Base-by-base conservation (phyloP, 2,113 vertebrate species). In the Calyptomena viridis region DNA sequence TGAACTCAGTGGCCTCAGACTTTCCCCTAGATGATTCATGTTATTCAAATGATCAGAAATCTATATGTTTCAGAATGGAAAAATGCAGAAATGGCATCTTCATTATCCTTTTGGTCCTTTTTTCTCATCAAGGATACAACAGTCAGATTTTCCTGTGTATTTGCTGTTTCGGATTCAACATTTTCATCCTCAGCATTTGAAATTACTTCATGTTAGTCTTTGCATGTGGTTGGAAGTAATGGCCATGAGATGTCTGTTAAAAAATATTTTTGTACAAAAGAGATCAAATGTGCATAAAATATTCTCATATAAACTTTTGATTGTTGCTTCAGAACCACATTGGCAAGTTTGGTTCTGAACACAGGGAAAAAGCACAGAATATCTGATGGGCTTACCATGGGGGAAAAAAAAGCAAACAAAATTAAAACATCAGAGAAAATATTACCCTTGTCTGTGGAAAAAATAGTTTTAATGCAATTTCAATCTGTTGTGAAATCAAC, bases 41-140 rank as follows among this genome's bases (percentile, higher is more conserved):
- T 77, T 89, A 93, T 84, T 92, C 78, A 90, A 66, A 79, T 75
- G 3, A 83, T 88, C 75, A 90, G 84, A 88, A 94, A 85, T 90
- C 67, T 74, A 58, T 80, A 89, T 85, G 90, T 69, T 67, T 93
- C 63, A 69, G 71, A 93, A 89, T 39, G 13, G 46, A 90, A 87
- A 95, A 83, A 20, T 76, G 35, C 33, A 93, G 39, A 91, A 93
- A 79, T 66, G 63, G 58, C 59, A 87, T 82, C 69, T 85, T 94
- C 84, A 44, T 87, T 94, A 53, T 89, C 91, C 56, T 90, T 89
- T 35, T 66, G 13, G 4, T 71, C 49, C 46, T 56, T 90, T 90
- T 90, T 82, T 81, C 50, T 89, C 50, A 89, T 76, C 59, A 68
- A 69, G 28, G 6, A 76, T 80, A 2, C 37, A 74, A 66, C n/a